Percentiles rank a stretch among this genome's conserved stretches.
phyloP scores from a whole-genome alignment of 2,113 vertebrate genomes.

The Hippotragus niger region DNA sequence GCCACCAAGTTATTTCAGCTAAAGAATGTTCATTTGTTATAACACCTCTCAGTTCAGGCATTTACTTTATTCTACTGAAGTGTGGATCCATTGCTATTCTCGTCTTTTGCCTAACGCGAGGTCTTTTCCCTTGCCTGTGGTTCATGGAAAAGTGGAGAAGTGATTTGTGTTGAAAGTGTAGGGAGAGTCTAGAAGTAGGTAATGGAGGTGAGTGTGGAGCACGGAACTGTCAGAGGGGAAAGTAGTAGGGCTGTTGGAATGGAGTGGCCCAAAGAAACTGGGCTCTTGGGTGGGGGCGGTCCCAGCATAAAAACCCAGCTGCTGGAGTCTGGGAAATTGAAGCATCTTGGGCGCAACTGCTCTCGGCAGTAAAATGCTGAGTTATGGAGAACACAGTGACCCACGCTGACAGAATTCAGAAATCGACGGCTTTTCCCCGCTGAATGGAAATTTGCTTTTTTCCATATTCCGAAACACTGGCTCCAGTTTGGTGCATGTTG shows the following conservation, averaged over 20 bases:
- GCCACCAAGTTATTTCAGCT: not conserved
- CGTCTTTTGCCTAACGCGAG: not conserved
- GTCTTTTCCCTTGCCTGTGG: not conserved
- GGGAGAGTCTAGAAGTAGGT: not conserved
- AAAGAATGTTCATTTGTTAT: not conserved
- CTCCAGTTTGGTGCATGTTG: not conserved
- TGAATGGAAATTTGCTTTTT: constrained; percentile 33
- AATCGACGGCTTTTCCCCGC: constrained; percentile 9
- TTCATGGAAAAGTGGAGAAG: not conserved
- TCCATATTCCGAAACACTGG: constrained; percentile 27
- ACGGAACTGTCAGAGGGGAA: not conserved
- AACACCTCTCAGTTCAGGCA: not conserved
- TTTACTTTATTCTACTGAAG: constrained; percentile 13
- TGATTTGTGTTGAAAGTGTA: not conserved
- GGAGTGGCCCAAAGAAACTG: not conserved
- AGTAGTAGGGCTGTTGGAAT: not conserved
- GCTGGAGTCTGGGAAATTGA: not conserved
- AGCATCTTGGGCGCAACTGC: not conserved
- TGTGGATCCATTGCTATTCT: not conserved
- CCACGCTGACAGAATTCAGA: not conserved
- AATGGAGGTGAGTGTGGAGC: not conserved
- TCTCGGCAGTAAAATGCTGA: not conserved
- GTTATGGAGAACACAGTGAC: constrained; percentile 26
- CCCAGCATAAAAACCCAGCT: not conserved
- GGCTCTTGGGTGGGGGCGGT: fast-evolving